Evolutionary conservation across 1,140 invertebrate genomes (phyloP).

Genomic region (Macrobrachium rosenbergii): DNA sequence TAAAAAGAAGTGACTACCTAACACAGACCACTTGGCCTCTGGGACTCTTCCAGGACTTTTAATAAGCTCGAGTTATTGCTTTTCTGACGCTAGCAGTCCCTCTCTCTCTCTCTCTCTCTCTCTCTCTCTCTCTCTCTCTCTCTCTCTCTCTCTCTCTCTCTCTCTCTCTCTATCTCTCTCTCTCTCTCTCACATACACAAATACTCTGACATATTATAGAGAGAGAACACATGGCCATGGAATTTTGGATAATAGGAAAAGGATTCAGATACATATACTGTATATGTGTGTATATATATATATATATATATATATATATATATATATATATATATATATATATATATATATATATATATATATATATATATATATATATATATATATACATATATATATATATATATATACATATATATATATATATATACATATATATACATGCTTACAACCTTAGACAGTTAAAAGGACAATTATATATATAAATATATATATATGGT

Average conservation of each 20-base stretch:
- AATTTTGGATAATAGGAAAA: not conserved
- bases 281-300: no score
- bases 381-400: not conserved
- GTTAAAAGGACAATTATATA: no score
- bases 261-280: not conserved
- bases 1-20: no score
- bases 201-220: not conserved
- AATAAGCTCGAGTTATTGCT: no score
- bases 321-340: slow-evolving; percentile 15
- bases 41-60: no score
- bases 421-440: slow-evolving; percentile 9
- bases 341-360: slow-evolving; percentile 22
- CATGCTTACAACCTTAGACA: no score
- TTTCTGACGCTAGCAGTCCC: not conserved
- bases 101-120: not conserved
- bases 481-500: not conserved
- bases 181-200: no score
- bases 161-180: not conserved
- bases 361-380: slow-evolving; percentile 6
- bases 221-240: not conserved
- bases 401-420: slow-evolving; percentile 2
- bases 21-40: no score
- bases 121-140: slow-evolving; percentile 4
- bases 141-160: not conserved
- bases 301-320: no score